Evolutionary conservation across 2,113 vertebrate species (phyloP).

Genomic region (Vanacampus margaritifer): DNA sequence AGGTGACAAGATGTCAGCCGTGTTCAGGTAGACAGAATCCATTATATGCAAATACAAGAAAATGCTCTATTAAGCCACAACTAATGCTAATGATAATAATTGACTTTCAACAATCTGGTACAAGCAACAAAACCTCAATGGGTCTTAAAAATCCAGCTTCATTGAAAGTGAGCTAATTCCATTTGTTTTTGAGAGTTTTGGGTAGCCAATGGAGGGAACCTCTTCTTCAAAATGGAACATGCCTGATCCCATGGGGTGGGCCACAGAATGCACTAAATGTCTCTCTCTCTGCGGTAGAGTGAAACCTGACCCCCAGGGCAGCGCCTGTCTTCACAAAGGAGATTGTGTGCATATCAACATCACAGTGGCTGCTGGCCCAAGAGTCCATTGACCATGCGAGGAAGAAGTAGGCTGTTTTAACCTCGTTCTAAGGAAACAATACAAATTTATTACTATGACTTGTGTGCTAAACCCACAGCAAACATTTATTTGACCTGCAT

Average conservation of each 20-base stretch:
- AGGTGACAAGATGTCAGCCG: background rate
- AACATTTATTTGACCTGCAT: background rate
- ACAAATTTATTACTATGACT: background rate
- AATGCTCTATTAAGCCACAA: background rate
- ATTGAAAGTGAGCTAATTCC: background rate
- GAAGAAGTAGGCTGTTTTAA: slow-evolving; percentile 42
- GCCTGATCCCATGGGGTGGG: slow-evolving; percentile 66
- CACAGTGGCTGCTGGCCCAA: slow-evolving; percentile 63
- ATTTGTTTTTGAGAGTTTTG: background rate
- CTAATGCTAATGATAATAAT: background rate
- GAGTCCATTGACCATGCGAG: slow-evolving; percentile 60
- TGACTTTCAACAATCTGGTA: background rate
- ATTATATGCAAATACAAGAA: background rate
- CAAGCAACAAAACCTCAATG: slow-evolving; percentile 1
- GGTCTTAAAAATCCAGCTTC: background rate
- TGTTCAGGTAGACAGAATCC: background rate
- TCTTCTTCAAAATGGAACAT: slow-evolving; percentile 64
- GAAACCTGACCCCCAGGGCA: slow-evolving; percentile 76
- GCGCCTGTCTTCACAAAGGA: slow-evolving; percentile 75
- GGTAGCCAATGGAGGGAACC: slow-evolving; percentile 45
- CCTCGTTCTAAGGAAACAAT: slow-evolving; percentile 27
- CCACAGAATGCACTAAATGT: slow-evolving; percentile 67
- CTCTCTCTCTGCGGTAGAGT: slow-evolving; percentile 61
- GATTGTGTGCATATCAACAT: slow-evolving; percentile 76
- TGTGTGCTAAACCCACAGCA: background rate